Base-by-base conservation (phyloP, 2,888 invertebrate species). In the Esperia sulphurella region DNA sequence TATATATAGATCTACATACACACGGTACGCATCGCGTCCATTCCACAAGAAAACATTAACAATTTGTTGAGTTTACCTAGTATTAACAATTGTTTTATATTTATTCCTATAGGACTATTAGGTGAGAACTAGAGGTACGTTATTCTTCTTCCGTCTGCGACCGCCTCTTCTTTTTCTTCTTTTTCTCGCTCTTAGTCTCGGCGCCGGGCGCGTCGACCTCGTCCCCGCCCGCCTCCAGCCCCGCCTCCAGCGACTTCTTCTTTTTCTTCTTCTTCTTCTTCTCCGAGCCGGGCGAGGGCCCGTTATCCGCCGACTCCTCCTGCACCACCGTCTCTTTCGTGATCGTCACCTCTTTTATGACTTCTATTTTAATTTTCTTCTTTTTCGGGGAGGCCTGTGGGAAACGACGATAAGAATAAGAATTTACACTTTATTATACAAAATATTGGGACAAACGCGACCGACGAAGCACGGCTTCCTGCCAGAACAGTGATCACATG, bases 191-290 rank as follows among this genome's bases (percentile, higher is more conserved):
- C 53, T 79, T 80, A 1, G 81, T 77, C 39, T 55, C 57, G 38
- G 57, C 61, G 14, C 62, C 54, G 45, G 68, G 53, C 49, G 62
- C 58, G 41, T 57, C 57, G 3, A 53, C 59, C 28, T 71, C 57
- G 3, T 52, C 59, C 28, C 71, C 75, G 13, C 65, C 58, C 28
- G 72, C 70, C 0, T 60, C 65, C 41, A 64, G 68, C 7, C 77
- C 72, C 1, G 66, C 61, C 46, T 84, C 82, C 28, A 86, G 75
- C 39, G 83, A 84, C 54, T 90, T 91, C 57, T 87, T 90, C 70
- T 87, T 91, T 63, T 91, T 91, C 64, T 90, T 91, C 61, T 90
- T 91, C 55, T 83, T 83, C 61, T 91, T 91, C 51, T 91, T 91
- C 59, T 90, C 90, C 13, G 82, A 80, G 10, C 65, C 58, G 1